These are phyloP conservation scores for Cynodonichthys magdalenae DNA, from an alignment of 2,797 vertebrate genomes.

Conservation along the genomic window DNA sequence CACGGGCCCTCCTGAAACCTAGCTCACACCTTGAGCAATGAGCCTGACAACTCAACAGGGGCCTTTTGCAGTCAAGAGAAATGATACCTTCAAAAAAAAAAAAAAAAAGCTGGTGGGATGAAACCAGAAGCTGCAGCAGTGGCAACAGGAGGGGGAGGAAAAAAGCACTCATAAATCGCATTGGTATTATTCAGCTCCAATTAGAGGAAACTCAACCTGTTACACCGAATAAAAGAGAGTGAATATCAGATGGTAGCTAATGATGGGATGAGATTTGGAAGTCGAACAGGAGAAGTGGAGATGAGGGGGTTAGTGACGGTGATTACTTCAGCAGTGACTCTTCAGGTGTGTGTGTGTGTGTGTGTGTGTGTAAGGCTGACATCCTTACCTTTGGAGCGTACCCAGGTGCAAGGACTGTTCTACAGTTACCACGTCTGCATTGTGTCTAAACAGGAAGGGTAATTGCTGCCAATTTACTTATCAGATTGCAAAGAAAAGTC, in stretches of 20 bases:
- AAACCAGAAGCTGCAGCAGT: conserved; percentile 70
- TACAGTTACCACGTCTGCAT: conserved; percentile 47
- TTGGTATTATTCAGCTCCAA: conserved; percentile 73
- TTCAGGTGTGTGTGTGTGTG: conserved; percentile 48
- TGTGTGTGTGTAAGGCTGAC: conserved; percentile 38
- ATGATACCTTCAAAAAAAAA: conserved; percentile 72
- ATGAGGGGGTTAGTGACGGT: conserved; percentile 24
- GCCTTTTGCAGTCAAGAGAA: conserved; percentile 78
- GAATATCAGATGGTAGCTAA: conserved; percentile 75
- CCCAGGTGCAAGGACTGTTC: conserved; percentile 60
- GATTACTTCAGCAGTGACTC: conserved; percentile 58
- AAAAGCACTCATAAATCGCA: conserved; percentile 64
- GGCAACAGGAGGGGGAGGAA: conserved; percentile 12
- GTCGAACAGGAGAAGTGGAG: conserved; percentile 35
- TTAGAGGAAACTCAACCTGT: conserved; percentile 80
- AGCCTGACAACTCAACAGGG: conserved; percentile 80
- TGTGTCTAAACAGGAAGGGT: conserved; percentile 48
- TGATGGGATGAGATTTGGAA: conserved; percentile 64
- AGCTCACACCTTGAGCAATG: conserved; percentile 77
- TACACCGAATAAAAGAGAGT: conserved; percentile 52
- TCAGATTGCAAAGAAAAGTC: conserved; percentile 64
- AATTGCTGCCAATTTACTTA: conserved; percentile 69
- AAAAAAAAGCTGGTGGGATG: conserved; percentile 65
- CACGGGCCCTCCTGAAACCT: conserved; percentile 74
- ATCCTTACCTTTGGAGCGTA: conserved; percentile 39